Percentiles rank a stretch among this genome's conserved stretches.
phyloP scores from a whole-genome alignment of 2,113 vertebrate species.

The Procapra przewalskii region DNA sequence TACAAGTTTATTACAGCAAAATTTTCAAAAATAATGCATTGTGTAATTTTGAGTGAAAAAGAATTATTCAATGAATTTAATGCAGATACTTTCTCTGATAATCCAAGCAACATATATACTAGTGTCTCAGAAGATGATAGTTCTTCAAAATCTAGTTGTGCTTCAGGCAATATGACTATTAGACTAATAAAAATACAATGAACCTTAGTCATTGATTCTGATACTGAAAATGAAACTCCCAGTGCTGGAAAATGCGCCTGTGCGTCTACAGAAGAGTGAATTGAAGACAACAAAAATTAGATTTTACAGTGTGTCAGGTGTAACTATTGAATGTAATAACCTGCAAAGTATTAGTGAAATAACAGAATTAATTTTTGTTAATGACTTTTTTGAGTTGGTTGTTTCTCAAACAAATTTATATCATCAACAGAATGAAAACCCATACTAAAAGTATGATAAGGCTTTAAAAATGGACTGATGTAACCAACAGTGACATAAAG shows the following conservation, averaged over 20 bases:
- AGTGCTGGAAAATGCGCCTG: rapidly evolving
- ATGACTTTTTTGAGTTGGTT: neutral
- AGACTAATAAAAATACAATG: neutral
- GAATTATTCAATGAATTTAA: neutral
- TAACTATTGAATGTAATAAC: neutral
- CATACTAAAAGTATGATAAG: neutral
- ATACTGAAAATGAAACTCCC: neutral
- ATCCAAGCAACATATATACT: neutral
- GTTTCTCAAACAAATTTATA: neutral
- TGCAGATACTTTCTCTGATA: neutral
- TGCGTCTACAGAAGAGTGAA: neutral
- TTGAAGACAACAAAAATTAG: neutral
- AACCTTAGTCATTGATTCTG: neutral
- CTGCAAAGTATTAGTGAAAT: neutral
- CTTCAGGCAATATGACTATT: neutral
- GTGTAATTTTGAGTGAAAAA: neutral
- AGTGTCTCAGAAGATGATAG: neutral
- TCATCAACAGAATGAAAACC: neutral
- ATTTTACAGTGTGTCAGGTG: neutral
- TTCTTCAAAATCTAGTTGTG: neutral
- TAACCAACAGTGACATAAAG: neutral
- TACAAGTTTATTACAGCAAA: neutral
- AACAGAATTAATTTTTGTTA: neutral
- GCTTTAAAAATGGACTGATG: neutral
- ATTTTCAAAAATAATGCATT: neutral